Base-by-base conservation (phyloP, 2,797 vertebrate species). In the Acomys russatus region DNA sequence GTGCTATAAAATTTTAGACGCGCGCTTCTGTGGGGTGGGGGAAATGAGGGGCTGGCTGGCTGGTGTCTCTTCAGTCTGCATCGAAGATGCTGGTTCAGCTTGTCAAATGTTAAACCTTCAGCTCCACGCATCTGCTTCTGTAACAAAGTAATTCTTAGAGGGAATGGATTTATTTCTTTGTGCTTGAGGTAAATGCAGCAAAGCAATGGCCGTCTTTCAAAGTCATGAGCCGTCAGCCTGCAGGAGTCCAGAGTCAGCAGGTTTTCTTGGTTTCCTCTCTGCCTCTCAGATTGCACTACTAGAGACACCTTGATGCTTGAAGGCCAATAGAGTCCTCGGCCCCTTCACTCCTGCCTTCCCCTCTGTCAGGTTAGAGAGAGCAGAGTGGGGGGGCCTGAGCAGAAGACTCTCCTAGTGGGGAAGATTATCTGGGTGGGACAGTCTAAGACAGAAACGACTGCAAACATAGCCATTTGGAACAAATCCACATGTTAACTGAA, bases 221-320 rank as follows among this genome's bases (percentile, higher is more conserved):
- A 59, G 66, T 15, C 61, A 51, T 0, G 17, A 77, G 3, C 79
- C 30, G 4, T 18, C 3, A 2, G 61, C 30, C 12, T 22, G 17
- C 9, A 66, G 56, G 9, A 12, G 61, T 2, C 30, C 6, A 0
- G 0, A 8, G 7, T 33, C 44, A 66, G 59, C 2, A 22, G 22
- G 59, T 8, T 35, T 9, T 30, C 88, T 54, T 7, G 54, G 82
- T 12, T 61, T 22, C 49, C 22, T 1, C 3, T 76, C 49, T 35
- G 80, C 59, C 12, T 56, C 63, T 79, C 35, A 90, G 71, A 10
- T 49, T 44, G 30, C n/a, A 20, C 30, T 25, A 1, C 64, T 35
- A 51, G 83, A 91, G 30, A 44, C 30, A 33, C 30, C 44, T 38
- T 28, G 30, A 11, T 61, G 33, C 86, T 38, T 4, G 64, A 63